Percentiles rank a stretch among this genome's conserved stretches.
phyloP scores from a whole-genome alignment of 2,888 invertebrate genomes.

The Penaeus monodon region DNA sequence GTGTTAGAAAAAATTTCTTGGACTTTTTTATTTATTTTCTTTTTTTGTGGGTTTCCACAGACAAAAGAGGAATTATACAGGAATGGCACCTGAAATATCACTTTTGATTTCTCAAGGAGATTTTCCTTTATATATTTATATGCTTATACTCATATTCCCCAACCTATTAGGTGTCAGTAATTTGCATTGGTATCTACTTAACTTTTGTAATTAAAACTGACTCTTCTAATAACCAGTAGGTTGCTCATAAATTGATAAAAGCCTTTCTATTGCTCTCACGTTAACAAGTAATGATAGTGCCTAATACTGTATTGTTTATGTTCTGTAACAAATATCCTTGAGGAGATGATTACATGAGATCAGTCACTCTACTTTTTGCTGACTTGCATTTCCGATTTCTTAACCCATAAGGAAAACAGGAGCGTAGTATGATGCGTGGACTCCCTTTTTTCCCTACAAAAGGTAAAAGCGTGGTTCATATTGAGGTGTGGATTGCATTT shows the following conservation, averaged over 20 bases:
- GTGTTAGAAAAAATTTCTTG: no score
- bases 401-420: constrained; percentile 51
- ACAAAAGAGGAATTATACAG: no score
- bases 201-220: no score
- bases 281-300: constrained; percentile 28
- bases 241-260: neutral
- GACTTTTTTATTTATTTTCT: no score
- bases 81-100: no score
- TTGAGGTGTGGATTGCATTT: constrained; percentile 39
- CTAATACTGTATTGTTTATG: constrained; percentile 11
- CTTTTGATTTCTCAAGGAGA: no score
- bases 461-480: constrained; percentile 46
- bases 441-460: constrained; percentile 34
- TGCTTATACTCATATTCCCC: no score
- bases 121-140: no score
- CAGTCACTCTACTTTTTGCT: constrained; percentile 26
- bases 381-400: constrained; percentile 42
- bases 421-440: constrained; percentile 34
- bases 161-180: no score
- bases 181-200: no score
- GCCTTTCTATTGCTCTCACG: neutral
- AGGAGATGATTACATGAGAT: neutral
- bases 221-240: constrained; percentile 2
- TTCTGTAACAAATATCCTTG: neutral
- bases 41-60: no score